Conservation (phyloP, 2,888 invertebrate species). For the Deilephila elpenor region DNA sequence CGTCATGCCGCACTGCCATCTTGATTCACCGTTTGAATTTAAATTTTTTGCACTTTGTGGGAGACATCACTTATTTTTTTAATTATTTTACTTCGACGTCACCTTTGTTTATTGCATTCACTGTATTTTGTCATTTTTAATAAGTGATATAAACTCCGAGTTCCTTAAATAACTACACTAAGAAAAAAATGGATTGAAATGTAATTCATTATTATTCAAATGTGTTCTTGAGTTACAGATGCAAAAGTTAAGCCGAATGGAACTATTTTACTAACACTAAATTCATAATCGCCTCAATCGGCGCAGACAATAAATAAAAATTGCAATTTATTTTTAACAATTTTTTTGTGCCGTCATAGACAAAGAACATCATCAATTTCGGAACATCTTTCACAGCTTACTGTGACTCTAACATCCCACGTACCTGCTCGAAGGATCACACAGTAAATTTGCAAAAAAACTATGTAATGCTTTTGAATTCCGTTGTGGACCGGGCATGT, state of each 20-base stretch:
- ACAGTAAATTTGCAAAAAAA: slow-evolving; percentile 12
- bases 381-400: slow-evolving; percentile 26
- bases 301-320: slow-evolving; percentile 14
- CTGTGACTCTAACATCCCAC: neutral
- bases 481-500: neutral
- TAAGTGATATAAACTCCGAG: neutral
- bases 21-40: slow-evolving; percentile 63
- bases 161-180: neutral
- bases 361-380: slow-evolving; percentile 21
- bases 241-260: neutral
- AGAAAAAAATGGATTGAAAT: neutral
- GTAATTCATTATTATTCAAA: neutral
- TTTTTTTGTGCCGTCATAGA: neutral
- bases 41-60: slow-evolving; percentile 68
- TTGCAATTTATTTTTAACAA: slow-evolving; percentile 1
- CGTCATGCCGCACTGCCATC: slow-evolving; percentile 74
- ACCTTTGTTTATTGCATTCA: neutral
- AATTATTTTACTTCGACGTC: neutral
- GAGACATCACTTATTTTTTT: slow-evolving; percentile 60
- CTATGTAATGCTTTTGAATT: neutral
- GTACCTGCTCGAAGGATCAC: slow-evolving; percentile 13
- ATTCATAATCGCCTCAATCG: neutral
- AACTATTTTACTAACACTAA: neutral
- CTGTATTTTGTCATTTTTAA: neutral
- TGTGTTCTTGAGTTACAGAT: neutral